Conservation (phyloP, 2,797 vertebrate genomes). For the Nyctibius grandis region DNA sequence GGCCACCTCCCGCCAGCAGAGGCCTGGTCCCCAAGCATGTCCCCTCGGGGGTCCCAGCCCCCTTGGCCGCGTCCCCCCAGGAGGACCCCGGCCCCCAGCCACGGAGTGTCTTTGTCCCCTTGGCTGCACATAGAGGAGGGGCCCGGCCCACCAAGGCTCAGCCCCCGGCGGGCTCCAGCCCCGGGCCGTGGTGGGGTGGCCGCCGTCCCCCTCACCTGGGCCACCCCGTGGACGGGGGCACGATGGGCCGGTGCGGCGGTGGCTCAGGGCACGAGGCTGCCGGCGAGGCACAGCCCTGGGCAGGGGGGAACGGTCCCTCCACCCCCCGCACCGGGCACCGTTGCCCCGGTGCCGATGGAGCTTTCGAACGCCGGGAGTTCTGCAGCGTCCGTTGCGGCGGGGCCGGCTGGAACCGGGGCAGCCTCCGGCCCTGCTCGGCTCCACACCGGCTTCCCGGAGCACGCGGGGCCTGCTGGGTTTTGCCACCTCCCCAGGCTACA, state of each 20-base stretch:
- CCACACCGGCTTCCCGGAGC: accelerated
- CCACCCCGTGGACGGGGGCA: accelerated
- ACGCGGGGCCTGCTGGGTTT: background rate
- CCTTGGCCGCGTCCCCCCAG: accelerated
- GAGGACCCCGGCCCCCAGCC: background rate
- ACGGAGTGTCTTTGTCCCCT: accelerated
- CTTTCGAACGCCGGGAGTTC: background rate
- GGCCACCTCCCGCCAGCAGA: background rate
- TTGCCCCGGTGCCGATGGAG: background rate
- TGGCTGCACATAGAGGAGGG: background rate
- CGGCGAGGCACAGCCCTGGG: background rate
- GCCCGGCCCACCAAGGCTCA: background rate
- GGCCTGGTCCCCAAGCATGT: background rate
- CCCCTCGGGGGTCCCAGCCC: background rate
- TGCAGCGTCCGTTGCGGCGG: accelerated
- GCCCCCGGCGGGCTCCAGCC: too few relatives aligned
- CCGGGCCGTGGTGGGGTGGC: too few relatives aligned
- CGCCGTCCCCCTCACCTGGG: background rate
- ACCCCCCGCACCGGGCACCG: background rate
- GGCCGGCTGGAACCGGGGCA: background rate
- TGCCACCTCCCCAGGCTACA: background rate
- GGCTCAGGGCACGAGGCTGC: background rate
- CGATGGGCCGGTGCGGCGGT: background rate
- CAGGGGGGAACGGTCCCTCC: accelerated
- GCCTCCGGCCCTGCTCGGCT: accelerated